These are phyloP conservation scores for Esox niger DNA, from an alignment of 2,113 vertebrate genomes.

Conservation along the genomic window DNA sequence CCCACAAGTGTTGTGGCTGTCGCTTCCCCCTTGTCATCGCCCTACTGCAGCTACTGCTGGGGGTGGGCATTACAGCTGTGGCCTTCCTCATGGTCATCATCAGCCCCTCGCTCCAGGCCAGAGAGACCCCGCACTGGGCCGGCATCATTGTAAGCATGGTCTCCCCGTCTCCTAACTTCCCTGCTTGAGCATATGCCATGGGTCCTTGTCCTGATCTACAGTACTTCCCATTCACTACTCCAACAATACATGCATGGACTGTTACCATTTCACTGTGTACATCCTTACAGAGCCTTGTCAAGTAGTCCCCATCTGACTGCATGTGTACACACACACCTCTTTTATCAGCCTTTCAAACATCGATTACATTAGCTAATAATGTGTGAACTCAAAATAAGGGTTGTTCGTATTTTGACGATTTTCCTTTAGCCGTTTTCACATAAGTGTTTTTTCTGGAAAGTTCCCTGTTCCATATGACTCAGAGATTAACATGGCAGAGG, in stretches of 20 bases:
- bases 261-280: neutral
- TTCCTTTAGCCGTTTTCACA: neutral
- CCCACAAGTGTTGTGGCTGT: constrained; percentile 83
- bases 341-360: neutral
- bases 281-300: neutral
- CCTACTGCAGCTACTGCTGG: constrained; percentile 88
- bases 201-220: neutral
- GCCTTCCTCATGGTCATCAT: constrained; percentile 88
- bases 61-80: constrained; percentile 80
- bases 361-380: neutral
- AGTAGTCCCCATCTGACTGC: neutral
- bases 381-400: neutral
- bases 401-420: neutral
- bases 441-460: neutral
- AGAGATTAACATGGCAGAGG: neutral
- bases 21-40: constrained; percentile 92
- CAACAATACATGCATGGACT: neutral
- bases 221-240: no score
- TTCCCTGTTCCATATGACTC: neutral
- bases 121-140: constrained; percentile 97
- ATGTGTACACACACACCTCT: neutral
- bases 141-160: constrained; percentile 93
- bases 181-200: constrained; percentile 36
- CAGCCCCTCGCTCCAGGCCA: constrained; percentile 87
- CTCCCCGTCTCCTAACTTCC: neutral